Evolutionary conservation across 2,113 vertebrate species (phyloP), one percentile per base, ranked within the genome.

Genomic region (Pardalotus punctatus): DNA sequence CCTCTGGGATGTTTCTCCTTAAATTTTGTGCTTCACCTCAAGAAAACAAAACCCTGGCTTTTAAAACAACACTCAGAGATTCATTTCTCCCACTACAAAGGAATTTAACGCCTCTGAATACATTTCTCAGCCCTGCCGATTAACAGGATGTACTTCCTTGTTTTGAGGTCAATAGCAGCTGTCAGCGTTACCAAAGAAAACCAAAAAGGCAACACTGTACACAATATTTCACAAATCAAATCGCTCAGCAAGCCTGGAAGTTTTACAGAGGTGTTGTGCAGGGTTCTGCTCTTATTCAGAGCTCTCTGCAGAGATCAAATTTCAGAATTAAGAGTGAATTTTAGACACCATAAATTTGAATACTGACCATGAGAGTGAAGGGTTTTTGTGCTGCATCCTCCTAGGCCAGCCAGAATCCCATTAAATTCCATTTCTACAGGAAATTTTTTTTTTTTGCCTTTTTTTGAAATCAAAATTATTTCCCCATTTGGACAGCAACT

Each of bases 91-190:
- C 54, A 3, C 61, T 18, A 5, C 74, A 91, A 50, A 92, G 85
- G 60, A 78, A 70, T 48, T 38, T 48, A 35, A 69, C 27, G 54
- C 65, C 85, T 58, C 77, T 85, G 66, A 67, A 35, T 2, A 6
- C 23, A 14, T 51, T 54, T 65, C 81, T 71, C 24, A 62, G 45
- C n/a, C 40, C 14, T n/a, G 66, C 58, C 62, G 87, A 56, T 73
- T n/a, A 70, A 51, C 43, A 86, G 53, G 70, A 23, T 60, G 38
- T 14, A 57, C 81, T 96, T 94, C 94, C 92, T 90, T 66, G 21
- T 94, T 93, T 94, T 83, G 64, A 88, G 61, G 51, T 79, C 93
- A 96, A 95, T 86, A 62, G 11, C 78, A 86, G 88, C 54, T 90
- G 95, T 43, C 94, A 90, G 79, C 84, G 50, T 70, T 27, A 53